phyloP scores from a whole-genome alignment of 2,888 invertebrate species.

The Argyra leucocephala region DNA sequence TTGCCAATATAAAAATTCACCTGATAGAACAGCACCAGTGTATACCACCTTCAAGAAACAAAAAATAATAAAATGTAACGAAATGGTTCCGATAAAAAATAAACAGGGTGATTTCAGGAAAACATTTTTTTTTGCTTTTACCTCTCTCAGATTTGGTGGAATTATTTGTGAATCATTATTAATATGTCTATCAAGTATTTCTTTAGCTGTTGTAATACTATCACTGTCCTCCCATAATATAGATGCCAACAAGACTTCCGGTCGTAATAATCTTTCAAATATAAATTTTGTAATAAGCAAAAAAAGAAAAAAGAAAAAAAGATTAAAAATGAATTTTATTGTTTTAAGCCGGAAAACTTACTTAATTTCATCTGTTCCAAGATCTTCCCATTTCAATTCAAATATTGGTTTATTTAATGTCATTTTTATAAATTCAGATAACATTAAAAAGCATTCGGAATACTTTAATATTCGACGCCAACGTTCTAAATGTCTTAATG shows the following conservation, averaged over 20 bases:
- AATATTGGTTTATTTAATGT: slow-evolving; percentile 38
- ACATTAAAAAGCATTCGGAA: slow-evolving; percentile 43
- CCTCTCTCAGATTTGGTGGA: slow-evolving; percentile 42
- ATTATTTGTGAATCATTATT: slow-evolving; percentile 37
- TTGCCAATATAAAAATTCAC: slow-evolving; percentile 43
- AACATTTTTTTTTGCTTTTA: slow-evolving; percentile 21
- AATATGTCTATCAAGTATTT: slow-evolving; percentile 39
- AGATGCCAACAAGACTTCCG: slow-evolving; percentile 39
- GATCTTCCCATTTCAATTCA: slow-evolving; percentile 39
- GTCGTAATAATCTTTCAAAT: slow-evolving; percentile 36
- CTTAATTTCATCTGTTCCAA: slow-evolving; percentile 38
- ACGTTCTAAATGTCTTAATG: slow-evolving; percentile 39
- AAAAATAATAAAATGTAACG: neutral
- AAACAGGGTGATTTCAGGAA: neutral
- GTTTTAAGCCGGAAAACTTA: slow-evolving; percentile 21
- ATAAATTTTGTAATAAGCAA: no score
- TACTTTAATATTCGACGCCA: slow-evolving; percentile 45
- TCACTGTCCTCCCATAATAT: slow-evolving; percentile 43
- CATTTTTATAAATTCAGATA: slow-evolving; percentile 42
- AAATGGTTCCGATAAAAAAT: no score
- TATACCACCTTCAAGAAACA: slow-evolving; percentile 36
- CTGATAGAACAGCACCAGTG: slow-evolving; percentile 43
- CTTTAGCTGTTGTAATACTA: slow-evolving; percentile 39
- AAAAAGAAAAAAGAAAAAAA: slow-evolving; percentile 7
- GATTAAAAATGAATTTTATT: neutral